Evolutionary conservation across 2,888 invertebrate genomes (phyloP).

Genomic region (Hypselothyrea guttata): DNA sequence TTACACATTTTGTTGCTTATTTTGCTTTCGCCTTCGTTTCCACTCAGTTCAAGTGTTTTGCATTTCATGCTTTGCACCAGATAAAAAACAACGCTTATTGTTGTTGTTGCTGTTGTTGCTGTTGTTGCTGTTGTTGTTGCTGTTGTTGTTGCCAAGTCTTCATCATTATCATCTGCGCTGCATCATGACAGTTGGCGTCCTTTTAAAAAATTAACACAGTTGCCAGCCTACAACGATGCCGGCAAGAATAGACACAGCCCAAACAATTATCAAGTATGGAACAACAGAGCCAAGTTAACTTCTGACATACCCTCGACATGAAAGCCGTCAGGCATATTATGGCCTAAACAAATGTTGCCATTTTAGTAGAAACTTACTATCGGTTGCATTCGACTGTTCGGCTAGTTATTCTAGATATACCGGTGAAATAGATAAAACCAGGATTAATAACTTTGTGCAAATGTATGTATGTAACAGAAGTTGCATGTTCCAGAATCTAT

Average conservation of each 20-base stretch:
- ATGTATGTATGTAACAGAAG: too few species aligned
- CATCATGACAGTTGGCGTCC: conserved; percentile 65
- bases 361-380: too few species aligned
- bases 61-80: conserved; percentile 62
- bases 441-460: too few species aligned
- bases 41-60: conserved; percentile 75
- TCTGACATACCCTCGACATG: neutral
- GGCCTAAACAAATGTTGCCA: too few species aligned
- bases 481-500: too few species aligned
- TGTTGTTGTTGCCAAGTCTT: conserved; percentile 49
- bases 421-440: too few species aligned
- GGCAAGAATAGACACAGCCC: conserved; percentile 28
- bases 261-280: conserved; percentile 8
- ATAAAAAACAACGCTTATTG: conserved; percentile 47
- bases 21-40: conserved; percentile 67
- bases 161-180: conserved; percentile 63
- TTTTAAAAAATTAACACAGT: conserved; percentile 69
- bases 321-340: too few species aligned
- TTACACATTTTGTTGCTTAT: conserved; percentile 54
- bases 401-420: too few species aligned
- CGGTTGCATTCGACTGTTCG: too few species aligned
- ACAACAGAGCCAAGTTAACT: conserved; percentile 3
- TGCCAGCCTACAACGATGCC: conserved; percentile 36
- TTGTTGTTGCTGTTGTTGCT: conserved; percentile 8
- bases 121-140: conserved; percentile 9